A percentile compares a stretch with the other conserved stretches of the same genome.
These are phyloP conservation scores for Meandrina meandrites DNA, from an alignment of 92 coral and sea anemone species.

Conservation along the genomic window DNA sequence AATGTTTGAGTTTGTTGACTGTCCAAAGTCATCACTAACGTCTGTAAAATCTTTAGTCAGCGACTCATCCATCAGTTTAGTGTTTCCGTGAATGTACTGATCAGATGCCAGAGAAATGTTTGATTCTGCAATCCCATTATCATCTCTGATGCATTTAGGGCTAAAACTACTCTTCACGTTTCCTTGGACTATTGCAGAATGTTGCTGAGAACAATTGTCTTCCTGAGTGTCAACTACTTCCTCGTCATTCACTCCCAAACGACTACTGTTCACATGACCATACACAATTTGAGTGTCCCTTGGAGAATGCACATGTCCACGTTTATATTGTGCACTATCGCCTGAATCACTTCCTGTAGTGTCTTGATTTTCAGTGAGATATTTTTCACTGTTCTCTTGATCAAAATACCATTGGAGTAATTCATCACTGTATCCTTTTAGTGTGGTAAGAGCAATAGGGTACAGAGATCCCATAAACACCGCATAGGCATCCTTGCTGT, in stretches of 20 bases:
- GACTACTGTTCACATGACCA: not conserved
- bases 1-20: not conserved
- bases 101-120: not conserved
- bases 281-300: not conserved
- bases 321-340: not conserved
- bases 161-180: not conserved
- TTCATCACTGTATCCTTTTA: slow-evolving; percentile 47
- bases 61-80: not conserved
- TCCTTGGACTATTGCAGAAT: not conserved
- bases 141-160: not conserved
- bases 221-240: not conserved
- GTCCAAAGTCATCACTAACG: not conserved
- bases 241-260: not conserved
- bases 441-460: slow-evolving; percentile 60
- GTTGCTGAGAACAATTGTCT: not conserved
- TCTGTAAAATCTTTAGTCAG: not conserved
- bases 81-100: not conserved
- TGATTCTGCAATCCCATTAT: not conserved
- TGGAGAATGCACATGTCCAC: not conserved
- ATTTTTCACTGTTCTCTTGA: not conserved
- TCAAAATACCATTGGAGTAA: slow-evolving; percentile 33
- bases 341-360: not conserved
- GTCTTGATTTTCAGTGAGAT: not conserved
- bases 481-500: slow-evolving; percentile 75
- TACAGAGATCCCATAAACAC: slow-evolving; percentile 65